Evolutionary conservation across 2,888 invertebrate genomes (phyloP), one percentile per base, ranked within the genome.

Genomic region (Penaeus monodon): DNA sequence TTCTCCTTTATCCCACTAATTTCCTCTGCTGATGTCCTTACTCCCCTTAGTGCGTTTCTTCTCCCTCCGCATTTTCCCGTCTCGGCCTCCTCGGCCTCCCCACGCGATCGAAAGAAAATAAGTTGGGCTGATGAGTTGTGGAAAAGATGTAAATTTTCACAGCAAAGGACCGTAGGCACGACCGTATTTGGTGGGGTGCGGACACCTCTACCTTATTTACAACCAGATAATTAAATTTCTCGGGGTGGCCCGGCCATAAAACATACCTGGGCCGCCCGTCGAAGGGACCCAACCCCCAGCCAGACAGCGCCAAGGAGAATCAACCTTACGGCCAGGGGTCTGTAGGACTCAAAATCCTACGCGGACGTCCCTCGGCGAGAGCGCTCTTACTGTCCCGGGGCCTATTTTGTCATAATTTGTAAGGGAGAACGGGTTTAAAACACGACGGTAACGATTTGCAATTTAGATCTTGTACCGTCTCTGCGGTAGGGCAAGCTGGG

Each of bases 191-290:
- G 86, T 33, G 49, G 66, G 66, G 63, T 65, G 81, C 88, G 80
- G 88, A 85, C 88, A 88, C 88, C 85, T 85, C 82, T 33, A 68
- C 70, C 85, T 85, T 88, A 88, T 88, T 88, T 88, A 88, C 85
- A 88, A 82, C 85, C 82, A 88, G 88, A 85, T 88, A 88, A 88
- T 88, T 88, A 88, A 88, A 88, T 88, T 88, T 88, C 88, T 88
- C 64, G 38, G 88, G 88, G 88, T 88, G 88, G 88, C 77, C 85
- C 73, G 77, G 24, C 64, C 88, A 82, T 88, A 85, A 88, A 88
- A 88, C 85, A 88, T 85, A 81, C 84, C 84, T 66, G 76, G 77
- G 63, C 77, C 29, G 64, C 17, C 14, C 17, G 66, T 24, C 33
- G 68, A 3, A 65, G n/a, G 57, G 82, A 24, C 83, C 33, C 77